Evolutionary conservation across 2,113 vertebrate species (phyloP).

Genomic region (Chauna torquata): DNA sequence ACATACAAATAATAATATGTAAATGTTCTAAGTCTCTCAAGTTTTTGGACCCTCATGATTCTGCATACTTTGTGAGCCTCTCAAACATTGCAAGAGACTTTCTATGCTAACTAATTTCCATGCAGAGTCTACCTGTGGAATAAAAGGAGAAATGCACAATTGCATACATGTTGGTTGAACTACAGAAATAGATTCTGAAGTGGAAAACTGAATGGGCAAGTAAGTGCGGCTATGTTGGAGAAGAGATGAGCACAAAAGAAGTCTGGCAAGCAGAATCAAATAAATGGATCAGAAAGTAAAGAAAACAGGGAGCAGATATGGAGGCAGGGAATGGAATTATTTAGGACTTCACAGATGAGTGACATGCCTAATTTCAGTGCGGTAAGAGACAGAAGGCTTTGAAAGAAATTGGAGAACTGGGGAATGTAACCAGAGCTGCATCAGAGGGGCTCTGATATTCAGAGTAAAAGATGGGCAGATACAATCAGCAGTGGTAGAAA

Average conservation of each 20-base stretch:
- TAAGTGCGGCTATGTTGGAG: background rate
- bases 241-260: background rate
- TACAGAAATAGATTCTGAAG: background rate
- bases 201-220: background rate
- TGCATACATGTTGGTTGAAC: background rate
- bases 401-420: conserved; percentile 26
- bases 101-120: background rate
- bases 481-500: background rate
- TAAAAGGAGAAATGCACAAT: background rate
- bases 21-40: background rate
- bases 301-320: background rate
- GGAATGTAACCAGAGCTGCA: conserved; percentile 26
- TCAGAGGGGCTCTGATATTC: background rate
- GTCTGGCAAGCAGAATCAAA: background rate
- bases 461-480: conserved; percentile 12
- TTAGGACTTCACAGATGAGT: conserved; percentile 17
- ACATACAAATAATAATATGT: background rate
- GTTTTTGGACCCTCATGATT: background rate
- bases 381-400: conserved; percentile 5
- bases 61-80: background rate
- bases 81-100: background rate
- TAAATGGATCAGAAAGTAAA: background rate
- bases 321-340: conserved; percentile 22
- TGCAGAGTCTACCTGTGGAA: background rate
- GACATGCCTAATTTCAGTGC: conserved; percentile 31